phyloP scores from a whole-genome alignment of 1,140 invertebrate genomes.

The Eciton burchellii region DNA sequence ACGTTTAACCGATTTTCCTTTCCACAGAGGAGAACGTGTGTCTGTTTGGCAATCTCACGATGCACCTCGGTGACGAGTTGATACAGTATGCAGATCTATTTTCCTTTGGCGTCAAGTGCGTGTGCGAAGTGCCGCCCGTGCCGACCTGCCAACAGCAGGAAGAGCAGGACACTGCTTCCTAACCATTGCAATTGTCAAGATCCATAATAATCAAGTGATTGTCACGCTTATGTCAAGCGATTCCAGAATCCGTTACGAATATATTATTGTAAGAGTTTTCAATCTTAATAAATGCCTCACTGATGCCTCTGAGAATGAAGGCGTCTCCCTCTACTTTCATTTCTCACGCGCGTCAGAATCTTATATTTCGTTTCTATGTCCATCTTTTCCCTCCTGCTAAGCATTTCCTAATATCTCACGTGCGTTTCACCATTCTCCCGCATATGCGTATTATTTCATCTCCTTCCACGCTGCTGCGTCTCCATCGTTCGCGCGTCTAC shows the following conservation, averaged over 20 bases:
- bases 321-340: background rate
- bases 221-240: too few relatives aligned
- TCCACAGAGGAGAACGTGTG: slow-evolving; percentile 58
- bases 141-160: slow-evolving; percentile 70
- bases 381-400: background rate
- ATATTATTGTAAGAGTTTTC: background rate
- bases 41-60: slow-evolving; percentile 71
- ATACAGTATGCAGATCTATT: slow-evolving; percentile 64
- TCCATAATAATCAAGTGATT: too few relatives aligned
- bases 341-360: background rate
- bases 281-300: background rate
- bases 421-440: background rate
- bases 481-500: background rate
- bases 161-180: too few relatives aligned
- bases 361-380: background rate
- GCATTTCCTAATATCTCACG: background rate
- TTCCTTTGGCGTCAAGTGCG: slow-evolving; percentile 70
- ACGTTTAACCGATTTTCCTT: background rate
- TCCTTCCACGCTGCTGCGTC: background rate
- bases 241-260: too few relatives aligned
- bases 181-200: too few relatives aligned
- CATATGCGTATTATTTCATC: background rate
- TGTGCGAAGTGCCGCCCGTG: slow-evolving; percentile 75
- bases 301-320: too few relatives aligned
- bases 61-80: slow-evolving; percentile 75